Conservation (phyloP, 2,888 invertebrate species). For the Aphidoletes aphidimyza region DNA sequence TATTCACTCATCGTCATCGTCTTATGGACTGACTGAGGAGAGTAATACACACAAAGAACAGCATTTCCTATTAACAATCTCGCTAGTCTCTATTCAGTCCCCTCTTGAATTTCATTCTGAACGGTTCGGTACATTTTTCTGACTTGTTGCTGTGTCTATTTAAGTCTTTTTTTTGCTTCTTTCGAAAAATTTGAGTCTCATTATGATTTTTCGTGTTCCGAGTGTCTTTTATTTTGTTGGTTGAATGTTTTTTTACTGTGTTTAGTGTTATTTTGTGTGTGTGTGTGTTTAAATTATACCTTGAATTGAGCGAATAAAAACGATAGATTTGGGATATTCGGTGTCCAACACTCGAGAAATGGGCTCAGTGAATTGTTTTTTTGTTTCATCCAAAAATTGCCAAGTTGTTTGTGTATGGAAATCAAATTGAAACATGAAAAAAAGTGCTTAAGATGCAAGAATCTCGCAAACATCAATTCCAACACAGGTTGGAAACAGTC, state of each 20-base stretch:
- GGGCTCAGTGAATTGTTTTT: too few species aligned
- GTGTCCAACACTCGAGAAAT: too few species aligned
- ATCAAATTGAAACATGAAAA: too few species aligned
- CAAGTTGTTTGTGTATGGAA: too few species aligned
- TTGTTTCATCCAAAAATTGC: too few species aligned
- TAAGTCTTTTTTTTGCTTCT: too few species aligned
- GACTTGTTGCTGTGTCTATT: constrained; percentile 18
- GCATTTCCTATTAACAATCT: constrained; percentile 46
- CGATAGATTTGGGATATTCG: too few species aligned
- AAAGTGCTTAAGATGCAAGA: too few species aligned
- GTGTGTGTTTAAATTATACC: too few species aligned
- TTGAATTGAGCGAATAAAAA: too few species aligned
- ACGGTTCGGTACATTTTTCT: constrained; percentile 55
- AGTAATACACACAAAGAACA: neutral
- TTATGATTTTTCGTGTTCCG: constrained; percentile 54
- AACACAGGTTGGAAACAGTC: too few species aligned
- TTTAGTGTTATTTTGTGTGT: neutral
- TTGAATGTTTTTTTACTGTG: neutral
- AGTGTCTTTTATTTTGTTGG: constrained; percentile 52
- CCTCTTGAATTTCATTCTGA: constrained; percentile 57
- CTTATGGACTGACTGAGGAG: neutral
- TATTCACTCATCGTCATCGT: constrained; percentile 48
- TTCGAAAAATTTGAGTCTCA: constrained; percentile 36
- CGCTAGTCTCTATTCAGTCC: constrained; percentile 56
- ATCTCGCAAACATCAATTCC: too few species aligned